These are phyloP conservation scores for Forbesichthys agassizii DNA, from an alignment of 2,113 vertebrate genomes.

Conservation along the genomic window DNA sequence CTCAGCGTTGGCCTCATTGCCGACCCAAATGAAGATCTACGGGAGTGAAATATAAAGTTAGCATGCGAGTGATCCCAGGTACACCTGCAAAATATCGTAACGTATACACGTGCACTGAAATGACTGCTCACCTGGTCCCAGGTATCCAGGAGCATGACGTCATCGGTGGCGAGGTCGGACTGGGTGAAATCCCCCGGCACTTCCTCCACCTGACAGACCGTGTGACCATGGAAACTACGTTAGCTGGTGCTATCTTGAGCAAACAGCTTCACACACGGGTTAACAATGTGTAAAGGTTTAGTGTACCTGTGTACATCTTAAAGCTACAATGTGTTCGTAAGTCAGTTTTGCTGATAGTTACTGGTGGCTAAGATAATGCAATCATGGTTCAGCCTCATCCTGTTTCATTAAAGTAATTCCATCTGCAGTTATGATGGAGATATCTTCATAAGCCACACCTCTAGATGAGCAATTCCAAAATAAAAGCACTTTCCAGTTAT, in stretches of 20 bases:
- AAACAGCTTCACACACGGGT: too few relatives aligned
- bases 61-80: slow-evolving; percentile 3
- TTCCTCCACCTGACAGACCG: slow-evolving; percentile 73
- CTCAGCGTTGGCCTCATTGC: slow-evolving; percentile 72
- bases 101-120: not conserved
- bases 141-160: slow-evolving; percentile 81
- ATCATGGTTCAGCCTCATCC: too few relatives aligned
- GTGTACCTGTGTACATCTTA: not conserved
- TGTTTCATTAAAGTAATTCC: too few relatives aligned
- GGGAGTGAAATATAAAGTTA: slow-evolving; percentile 6
- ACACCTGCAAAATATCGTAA: not conserved
- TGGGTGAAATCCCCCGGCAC: slow-evolving; percentile 82
- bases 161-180: slow-evolving; percentile 79
- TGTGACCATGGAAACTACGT: not conserved
- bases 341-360: too few relatives aligned
- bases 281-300: not conserved
- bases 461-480: too few relatives aligned
- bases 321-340: not conserved
- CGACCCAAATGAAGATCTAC: slow-evolving; percentile 80
- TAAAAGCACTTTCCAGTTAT: too few relatives aligned
- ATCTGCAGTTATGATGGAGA: too few relatives aligned
- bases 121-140: slow-evolving; percentile 71
- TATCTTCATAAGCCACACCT: too few relatives aligned
- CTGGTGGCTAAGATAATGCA: too few relatives aligned
- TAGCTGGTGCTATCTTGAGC: not conserved